Percentiles rank a stretch among this genome's conserved stretches.
Evolutionary conservation across 1,140 invertebrate species (phyloP).

Genomic region (Psilanteris sp.): DNA sequence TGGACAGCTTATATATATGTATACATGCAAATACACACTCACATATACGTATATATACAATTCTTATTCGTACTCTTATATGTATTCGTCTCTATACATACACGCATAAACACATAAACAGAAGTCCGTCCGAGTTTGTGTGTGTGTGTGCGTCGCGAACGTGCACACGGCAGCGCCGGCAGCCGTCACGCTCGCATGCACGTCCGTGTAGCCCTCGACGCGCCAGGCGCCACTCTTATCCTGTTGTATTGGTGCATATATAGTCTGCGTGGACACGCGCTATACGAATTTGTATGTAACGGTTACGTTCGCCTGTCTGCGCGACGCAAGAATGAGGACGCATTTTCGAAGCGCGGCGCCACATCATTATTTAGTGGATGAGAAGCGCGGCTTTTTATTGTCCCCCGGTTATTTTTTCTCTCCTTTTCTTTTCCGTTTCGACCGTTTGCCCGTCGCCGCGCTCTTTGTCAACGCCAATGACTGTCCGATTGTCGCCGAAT

Average conservation of each 20-base stretch:
- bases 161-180: slow-evolving; percentile 35
- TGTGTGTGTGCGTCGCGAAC: slow-evolving; percentile 31
- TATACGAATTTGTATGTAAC: slow-evolving; percentile 59
- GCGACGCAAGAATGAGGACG: slow-evolving; percentile 59
- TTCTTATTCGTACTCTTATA: too few species aligned
- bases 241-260: slow-evolving; percentile 55
- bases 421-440: too few species aligned
- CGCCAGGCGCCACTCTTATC: slow-evolving; percentile 74
- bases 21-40: too few species aligned
- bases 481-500: slow-evolving; percentile 27
- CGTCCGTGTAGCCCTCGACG: slow-evolving; percentile 67
- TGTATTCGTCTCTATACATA: too few species aligned
- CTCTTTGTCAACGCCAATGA: slow-evolving; percentile 51
- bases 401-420: too few species aligned
- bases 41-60: too few species aligned
- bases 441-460: too few species aligned
- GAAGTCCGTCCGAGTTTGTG: too few species aligned
- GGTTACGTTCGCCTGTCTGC: slow-evolving; percentile 54
- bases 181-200: slow-evolving; percentile 75
- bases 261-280: slow-evolving; percentile 45
- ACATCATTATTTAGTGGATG: slow-evolving; percentile 61
- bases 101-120: too few species aligned
- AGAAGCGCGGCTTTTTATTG: slow-evolving; percentile 56
- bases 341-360: slow-evolving; percentile 63
- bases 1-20: too few species aligned